Percentiles rank a stretch among this genome's conserved stretches.
phyloP scores from a whole-genome alignment of 2,797 vertebrate species.

The Anas acuta region DNA sequence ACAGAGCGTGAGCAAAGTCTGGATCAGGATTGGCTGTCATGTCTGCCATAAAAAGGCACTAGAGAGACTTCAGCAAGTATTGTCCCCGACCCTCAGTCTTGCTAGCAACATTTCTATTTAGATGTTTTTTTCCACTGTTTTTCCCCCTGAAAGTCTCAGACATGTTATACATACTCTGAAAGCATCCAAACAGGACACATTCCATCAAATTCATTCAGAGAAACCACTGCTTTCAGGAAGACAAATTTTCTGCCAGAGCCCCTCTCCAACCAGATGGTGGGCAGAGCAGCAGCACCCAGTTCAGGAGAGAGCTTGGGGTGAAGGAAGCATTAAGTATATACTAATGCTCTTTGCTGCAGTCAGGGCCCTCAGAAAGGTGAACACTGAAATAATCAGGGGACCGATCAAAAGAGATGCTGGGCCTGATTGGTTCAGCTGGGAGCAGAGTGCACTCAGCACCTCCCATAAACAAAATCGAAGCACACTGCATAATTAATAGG shows the following conservation, averaged over 20 bases:
- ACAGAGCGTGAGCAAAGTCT: slow-evolving; percentile 88
- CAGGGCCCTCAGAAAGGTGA: background rate
- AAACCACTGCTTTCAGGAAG: background rate
- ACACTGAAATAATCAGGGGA: background rate
- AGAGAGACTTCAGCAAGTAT: slow-evolving; percentile 86
- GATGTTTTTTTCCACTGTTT: slow-evolving; percentile 27
- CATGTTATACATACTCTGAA: slow-evolving; percentile 33
- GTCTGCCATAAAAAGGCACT: slow-evolving; percentile 84
- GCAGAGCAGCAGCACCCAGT: background rate
- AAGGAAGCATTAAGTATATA: background rate
- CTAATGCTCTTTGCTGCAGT: background rate
- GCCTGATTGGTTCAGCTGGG: background rate
- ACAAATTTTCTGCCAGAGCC: background rate
- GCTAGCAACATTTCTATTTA: slow-evolving; percentile 63
- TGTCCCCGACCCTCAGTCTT: slow-evolving; percentile 76
- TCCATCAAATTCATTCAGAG: slow-evolving; percentile 40
- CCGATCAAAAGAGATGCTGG: background rate
- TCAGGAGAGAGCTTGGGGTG: accelerated
- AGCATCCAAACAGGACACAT: slow-evolving; percentile 47
- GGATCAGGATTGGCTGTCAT: slow-evolving; percentile 89
- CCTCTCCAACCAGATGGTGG: background rate
- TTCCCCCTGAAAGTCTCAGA: slow-evolving; percentile 35
- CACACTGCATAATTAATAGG: background rate
- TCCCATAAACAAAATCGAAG: background rate
- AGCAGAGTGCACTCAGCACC: background rate